phyloP scores from a whole-genome alignment of 2,113 vertebrate genomes.

The Thunnus thynnus region DNA sequence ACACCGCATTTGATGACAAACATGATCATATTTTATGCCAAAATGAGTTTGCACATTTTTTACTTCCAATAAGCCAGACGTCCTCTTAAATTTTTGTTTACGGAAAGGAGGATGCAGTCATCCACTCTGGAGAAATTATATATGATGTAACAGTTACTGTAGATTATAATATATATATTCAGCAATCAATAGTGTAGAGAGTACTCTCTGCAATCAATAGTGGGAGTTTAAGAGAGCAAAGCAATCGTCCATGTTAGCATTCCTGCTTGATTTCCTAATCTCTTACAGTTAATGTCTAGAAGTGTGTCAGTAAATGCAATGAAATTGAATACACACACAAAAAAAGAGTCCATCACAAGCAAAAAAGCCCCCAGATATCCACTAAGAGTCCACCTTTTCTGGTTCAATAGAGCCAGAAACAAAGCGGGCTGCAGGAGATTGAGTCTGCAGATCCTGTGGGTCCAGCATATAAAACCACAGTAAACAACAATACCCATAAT shows the following conservation, averaged over 20 bases:
- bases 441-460: constrained; percentile 58
- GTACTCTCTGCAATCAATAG: constrained; percentile 45
- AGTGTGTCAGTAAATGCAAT: constrained; percentile 44
- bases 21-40: not conserved
- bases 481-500: constrained; percentile 50
- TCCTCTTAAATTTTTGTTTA: not conserved
- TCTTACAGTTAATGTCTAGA: constrained; percentile 36
- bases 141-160: not conserved
- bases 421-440: constrained; percentile 59
- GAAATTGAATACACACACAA: constrained; percentile 49
- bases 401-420: constrained; percentile 70
- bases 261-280: constrained; percentile 51
- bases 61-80: not conserved
- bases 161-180: constrained; percentile 6
- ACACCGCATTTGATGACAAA: not conserved
- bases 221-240: constrained; percentile 18
- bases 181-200: constrained; percentile 38
- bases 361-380: constrained; percentile 61
- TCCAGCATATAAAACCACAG: constrained; percentile 19
- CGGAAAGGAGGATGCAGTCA: constrained; percentile 8
- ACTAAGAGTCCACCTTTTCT: constrained; percentile 67
- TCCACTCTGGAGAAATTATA: constrained; percentile 31
- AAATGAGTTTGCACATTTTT: not conserved
- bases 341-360: constrained; percentile 32
- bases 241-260: constrained; percentile 10